Base-by-base conservation (phyloP, 1,140 invertebrate species). In the Atopsyche davidsoni region DNA sequence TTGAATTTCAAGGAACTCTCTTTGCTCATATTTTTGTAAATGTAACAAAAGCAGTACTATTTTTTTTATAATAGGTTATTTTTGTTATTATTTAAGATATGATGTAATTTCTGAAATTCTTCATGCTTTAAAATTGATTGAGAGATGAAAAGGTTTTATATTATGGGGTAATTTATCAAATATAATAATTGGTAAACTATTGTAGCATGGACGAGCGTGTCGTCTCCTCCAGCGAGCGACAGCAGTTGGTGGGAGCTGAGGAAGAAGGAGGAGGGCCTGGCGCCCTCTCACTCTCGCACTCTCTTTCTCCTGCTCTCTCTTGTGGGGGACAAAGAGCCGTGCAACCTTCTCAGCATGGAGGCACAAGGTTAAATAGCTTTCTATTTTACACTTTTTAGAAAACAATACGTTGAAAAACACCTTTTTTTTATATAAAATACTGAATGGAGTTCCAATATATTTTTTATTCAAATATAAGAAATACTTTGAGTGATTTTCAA, bases 211-310 rank as follows among this genome's bases (percentile, higher is more conserved):
- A 34, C 11, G 32, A 34, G 32, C n/a, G 32, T 11, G 32, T 34
- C 32, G 32, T 34, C 4, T 11, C 32, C 3, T 34, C 49, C 2
- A 47, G 41, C 9, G 54, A 56, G 43, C 46, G 50, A n/a, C 54
- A 56, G 38, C 54, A 56, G 45, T 23, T 56, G 34, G 54, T 56
- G 11, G 21, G 25, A n/a, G 43, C 49, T 11, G 49, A 38, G 3
- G 54, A 56, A 3, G 53, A 55, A 24, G 48, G 34, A 17, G 49
- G 42, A 17, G 7, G 36, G n/a, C 16, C 18, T 1, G 48, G 38
- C 7, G 28, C 43, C 19, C 41, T 43, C 3, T 34, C 32, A 18
- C 36, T 35, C 7, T 10, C 16, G n/a, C 13, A 21, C 1, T 53
- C 51, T 0, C 24, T 56, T 4, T 56, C 54, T 18, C 54, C 54